Conservation (phyloP, 1,140 invertebrate species). For the Solenopsis invicta region DNA sequence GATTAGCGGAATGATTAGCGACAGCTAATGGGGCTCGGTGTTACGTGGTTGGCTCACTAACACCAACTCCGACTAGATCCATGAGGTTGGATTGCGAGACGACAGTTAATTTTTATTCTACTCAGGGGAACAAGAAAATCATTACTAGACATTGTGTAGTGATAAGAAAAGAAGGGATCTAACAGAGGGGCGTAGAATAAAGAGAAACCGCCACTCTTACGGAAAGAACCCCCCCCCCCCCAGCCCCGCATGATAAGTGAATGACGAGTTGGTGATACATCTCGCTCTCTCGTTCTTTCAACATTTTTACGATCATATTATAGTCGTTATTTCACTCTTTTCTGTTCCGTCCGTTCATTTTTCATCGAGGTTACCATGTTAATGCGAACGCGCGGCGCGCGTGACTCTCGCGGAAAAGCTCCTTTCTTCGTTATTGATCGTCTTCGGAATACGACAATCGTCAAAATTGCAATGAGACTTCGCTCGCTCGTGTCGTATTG, state of each 20-base stretch:
- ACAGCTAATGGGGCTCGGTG: conserved; percentile 71
- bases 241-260: not conserved
- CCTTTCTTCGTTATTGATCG: not conserved
- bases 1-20: conserved; percentile 78
- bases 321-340: not conserved
- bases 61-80: conserved; percentile 1
- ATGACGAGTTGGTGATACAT: conserved; percentile 32
- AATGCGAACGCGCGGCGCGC: not conserved
- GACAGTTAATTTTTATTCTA: conserved; percentile 50
- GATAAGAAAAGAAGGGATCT: not conserved
- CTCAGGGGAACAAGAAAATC: conserved; percentile 28
- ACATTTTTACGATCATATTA: conserved; percentile 3
- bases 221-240: too few relatives aligned
- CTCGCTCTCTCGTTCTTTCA: conserved; percentile 33
- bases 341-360: not conserved
- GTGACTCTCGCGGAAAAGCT: not conserved
- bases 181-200: not conserved
- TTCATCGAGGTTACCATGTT: not conserved
- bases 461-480: conserved; percentile 14
- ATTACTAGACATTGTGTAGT: not conserved
- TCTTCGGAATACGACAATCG: not conserved
- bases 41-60: conserved; percentile 49
- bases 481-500: not conserved
- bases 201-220: not conserved
- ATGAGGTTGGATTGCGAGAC: conserved; percentile 29